Conservation (phyloP, 2,113 vertebrate species). For the Tetrao urogallus region DNA sequence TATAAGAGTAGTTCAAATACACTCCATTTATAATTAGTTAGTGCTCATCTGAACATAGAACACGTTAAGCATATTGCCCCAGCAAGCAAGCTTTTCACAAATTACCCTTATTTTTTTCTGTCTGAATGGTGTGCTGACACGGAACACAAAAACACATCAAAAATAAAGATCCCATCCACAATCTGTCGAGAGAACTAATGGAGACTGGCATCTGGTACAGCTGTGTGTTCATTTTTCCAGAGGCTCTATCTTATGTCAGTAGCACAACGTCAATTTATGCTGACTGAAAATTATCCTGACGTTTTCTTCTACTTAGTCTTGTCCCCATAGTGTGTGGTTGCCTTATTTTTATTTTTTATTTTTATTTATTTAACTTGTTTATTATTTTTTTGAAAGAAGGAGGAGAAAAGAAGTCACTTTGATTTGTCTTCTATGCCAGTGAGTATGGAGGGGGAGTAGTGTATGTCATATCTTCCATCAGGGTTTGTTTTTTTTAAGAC, state of each 20-base stretch:
- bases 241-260: not conserved
- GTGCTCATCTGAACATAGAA: constrained; percentile 20
- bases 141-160: constrained; percentile 20
- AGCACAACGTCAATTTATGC: not conserved
- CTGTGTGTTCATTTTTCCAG: not conserved
- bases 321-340: not conserved
- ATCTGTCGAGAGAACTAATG: not conserved
- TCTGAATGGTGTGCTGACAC: not conserved
- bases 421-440: not conserved
- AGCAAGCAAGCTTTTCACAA: not conserved
- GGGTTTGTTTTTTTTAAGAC: not conserved
- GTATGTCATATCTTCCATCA: not conserved
- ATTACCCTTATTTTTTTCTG: not conserved
- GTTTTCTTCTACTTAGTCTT: not conserved
- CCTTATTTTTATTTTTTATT: not conserved
- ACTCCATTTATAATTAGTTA: constrained; percentile 59
- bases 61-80: constrained; percentile 7
- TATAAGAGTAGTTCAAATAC: constrained; percentile 54
- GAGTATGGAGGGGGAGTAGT: not conserved
- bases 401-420: not conserved
- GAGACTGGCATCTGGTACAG: not conserved
- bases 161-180: constrained; percentile 13
- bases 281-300: not conserved
- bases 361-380: not conserved
- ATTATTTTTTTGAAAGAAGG: not conserved